These are phyloP conservation scores for Peromyscus leucopus DNA, from an alignment of 2,113 vertebrate genomes.

Conservation along the genomic window DNA sequence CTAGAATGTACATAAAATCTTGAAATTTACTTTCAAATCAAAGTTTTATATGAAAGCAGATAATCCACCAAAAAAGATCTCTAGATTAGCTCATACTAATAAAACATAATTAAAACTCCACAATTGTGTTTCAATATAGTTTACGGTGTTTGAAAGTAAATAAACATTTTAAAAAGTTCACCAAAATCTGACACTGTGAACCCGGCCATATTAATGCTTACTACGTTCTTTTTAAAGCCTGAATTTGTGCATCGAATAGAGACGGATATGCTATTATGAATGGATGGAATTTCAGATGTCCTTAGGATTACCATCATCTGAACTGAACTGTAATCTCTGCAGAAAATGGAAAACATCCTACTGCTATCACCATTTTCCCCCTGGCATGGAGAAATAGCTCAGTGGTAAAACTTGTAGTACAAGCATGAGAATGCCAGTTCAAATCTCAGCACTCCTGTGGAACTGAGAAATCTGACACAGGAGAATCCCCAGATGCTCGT, in stretches of 20 bases:
- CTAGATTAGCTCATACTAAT: background rate
- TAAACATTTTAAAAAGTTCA: background rate
- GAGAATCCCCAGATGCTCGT: background rate
- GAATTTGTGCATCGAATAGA: background rate
- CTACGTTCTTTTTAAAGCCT: background rate
- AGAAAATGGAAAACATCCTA: background rate
- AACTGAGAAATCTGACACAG: background rate
- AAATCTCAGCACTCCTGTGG: background rate
- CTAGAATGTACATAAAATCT: background rate
- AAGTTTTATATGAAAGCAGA: background rate
- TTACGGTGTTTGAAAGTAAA: background rate
- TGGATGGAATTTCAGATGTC: background rate
- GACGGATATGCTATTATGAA: background rate
- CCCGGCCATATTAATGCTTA: background rate
- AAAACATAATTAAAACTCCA: slow-evolving; percentile 14
- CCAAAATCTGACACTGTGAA: background rate
- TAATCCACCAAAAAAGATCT: background rate
- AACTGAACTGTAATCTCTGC: background rate
- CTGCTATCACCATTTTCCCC: background rate
- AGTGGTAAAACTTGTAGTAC: background rate
- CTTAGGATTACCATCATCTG: background rate
- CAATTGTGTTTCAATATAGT: background rate
- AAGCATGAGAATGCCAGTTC: background rate
- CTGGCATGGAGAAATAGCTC: background rate
- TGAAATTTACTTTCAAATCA: slow-evolving; percentile 42